Evolutionary conservation across 2,797 vertebrate species (phyloP).

Genomic region (Gymnothorax reevesii): DNA sequence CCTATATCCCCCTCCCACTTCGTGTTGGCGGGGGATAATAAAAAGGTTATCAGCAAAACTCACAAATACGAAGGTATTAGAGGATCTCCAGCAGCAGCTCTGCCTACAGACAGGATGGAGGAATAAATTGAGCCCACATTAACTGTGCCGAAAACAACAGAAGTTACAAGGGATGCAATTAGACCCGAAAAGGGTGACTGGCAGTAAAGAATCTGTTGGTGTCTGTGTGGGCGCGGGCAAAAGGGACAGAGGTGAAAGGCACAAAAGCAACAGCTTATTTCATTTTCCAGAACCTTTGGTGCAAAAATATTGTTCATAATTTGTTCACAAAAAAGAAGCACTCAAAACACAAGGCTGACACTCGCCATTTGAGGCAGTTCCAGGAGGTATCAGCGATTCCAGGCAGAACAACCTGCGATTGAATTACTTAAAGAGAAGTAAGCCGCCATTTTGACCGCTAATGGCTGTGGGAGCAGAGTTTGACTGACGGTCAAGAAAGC

Average conservation of each 20-base stretch:
- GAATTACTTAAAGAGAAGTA: not conserved
- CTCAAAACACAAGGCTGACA: conserved; percentile 61
- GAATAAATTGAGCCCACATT: conserved; percentile 27
- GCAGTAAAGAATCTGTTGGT: conserved; percentile 72
- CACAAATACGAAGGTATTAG: too few species aligned
- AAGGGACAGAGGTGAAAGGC: not conserved
- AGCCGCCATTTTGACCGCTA: conserved; percentile 6
- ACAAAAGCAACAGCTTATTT: conserved; percentile 56
- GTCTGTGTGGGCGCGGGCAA: conserved; percentile 52
- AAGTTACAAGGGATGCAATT: conserved; percentile 47
- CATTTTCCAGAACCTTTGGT: conserved; percentile 50
- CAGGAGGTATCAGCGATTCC: conserved; percentile 66
- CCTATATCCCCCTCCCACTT: too few species aligned
- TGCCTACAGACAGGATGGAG: conserved; percentile 24
- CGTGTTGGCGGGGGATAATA: too few species aligned
- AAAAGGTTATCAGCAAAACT: too few species aligned
- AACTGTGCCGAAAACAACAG: conserved; percentile 50
- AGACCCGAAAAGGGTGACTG: conserved; percentile 56
- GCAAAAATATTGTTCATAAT: conserved; percentile 27
- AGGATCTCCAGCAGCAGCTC: conserved; percentile 35
- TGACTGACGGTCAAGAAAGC: not conserved
- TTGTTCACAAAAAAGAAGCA: conserved; percentile 46
- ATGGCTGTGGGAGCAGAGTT: not conserved
- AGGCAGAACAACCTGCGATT: conserved; percentile 33
- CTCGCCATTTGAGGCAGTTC: conserved; percentile 45